Evolutionary conservation across 2,888 invertebrate species (phyloP), one percentile per base, ranked within the genome.

Genomic region (Ophioninae sp.): DNA sequence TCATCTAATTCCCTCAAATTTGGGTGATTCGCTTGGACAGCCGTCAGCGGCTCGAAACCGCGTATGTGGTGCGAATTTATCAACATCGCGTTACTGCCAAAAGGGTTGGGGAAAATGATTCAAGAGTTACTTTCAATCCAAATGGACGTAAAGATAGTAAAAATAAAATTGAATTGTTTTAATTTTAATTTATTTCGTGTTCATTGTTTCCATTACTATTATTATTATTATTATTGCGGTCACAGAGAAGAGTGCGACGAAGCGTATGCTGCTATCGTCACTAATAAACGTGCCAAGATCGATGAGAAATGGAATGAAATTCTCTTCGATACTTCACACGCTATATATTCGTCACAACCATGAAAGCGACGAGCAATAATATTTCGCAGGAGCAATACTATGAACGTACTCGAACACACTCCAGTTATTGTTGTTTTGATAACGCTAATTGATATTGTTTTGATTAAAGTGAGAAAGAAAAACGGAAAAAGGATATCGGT

Each of bases 1-100:
- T 89, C 30, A 78, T 90, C n/a, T 88, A 90, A 71, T 88, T 90
- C 72, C 30, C 30, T 30, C 30, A 30, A 30, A 30, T 30, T 30
- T 30, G 30, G 30, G 30, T 30, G 30, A 30, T 30, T 30, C 3
- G 30, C 30, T 30, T 30, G 3, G 30, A 30, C 30, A 3, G 1
- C 30, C 30, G 30, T 3, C 30, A 30, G 30, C 30, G 3, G 30
- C 30, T 30, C 30, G 30, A 30, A 30, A 30, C 3, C 1, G 30
- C 30, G 30, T 30, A 30, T 30, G 30, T 3, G 75, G 87, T 68
- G 76, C 85, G 30, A 65, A 44, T n/a, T 59, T 77, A 30, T 30
- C 30, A 30, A 30, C 30, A 30, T 30, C 30, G 30, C 30, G 30
- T 30, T 2, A 2, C 30, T 30, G 30, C 30, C 30, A 30, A 30